Conservation (phyloP, 2,797 vertebrate species). For the Danio kyathit region DNA sequence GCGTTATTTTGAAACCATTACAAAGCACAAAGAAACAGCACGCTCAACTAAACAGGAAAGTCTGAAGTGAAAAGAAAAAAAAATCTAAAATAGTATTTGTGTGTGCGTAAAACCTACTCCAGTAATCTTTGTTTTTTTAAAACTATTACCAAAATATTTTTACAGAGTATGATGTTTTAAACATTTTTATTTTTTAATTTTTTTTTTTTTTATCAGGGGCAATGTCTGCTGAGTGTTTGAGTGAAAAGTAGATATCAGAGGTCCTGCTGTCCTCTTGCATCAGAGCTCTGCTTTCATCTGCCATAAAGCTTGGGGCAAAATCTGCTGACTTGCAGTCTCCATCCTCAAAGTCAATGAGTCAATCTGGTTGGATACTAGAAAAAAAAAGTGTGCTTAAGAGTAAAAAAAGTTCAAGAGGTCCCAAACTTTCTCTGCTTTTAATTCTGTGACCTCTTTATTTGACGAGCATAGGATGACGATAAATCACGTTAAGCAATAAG, state of each 20-base stretch:
- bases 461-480: background rate
- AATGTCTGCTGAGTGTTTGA: conserved; percentile 6
- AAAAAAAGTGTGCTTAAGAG: background rate
- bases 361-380: background rate
- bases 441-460: background rate
- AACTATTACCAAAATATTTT: too few relatives aligned
- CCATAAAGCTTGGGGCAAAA: conserved; percentile 25
- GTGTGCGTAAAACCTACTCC: too few relatives aligned
- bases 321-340: conserved; percentile 33
- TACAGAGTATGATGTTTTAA: too few relatives aligned
- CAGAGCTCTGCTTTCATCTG: conserved; percentile 25
- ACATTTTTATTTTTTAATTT: too few relatives aligned
- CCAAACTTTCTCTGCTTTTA: background rate
- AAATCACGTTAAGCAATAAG: conserved; percentile 16
- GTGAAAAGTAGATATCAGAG: conserved; percentile 21
- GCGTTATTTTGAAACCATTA: too few relatives aligned
- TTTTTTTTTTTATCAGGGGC: background rate
- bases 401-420: background rate
- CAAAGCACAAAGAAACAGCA: too few relatives aligned
- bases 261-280: conserved; percentile 34
- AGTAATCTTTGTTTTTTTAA: too few relatives aligned
- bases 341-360: conserved; percentile 23
- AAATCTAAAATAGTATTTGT: too few relatives aligned
- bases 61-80: too few relatives aligned
- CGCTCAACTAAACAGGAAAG: too few relatives aligned